Base-by-base conservation (phyloP, 2,888 invertebrate species). In the Drosophila flavopinicola region DNA sequence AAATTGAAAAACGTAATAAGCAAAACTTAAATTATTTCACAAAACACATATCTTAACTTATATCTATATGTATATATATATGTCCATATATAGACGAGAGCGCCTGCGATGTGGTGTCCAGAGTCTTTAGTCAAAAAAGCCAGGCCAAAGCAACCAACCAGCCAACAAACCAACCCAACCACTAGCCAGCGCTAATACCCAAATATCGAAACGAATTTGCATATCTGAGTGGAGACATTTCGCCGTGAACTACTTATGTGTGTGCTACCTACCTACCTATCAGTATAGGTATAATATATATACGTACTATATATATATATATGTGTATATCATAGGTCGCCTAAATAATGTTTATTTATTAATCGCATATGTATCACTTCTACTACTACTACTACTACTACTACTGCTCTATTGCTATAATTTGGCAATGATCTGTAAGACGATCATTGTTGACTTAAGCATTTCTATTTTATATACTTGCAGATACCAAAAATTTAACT, bases 401-500 rank as follows among this genome's bases (percentile, higher is more conserved):
- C 66, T 66, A 64, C 58, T 52, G 33, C 51, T 60, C 13, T 73
- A 60, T 66, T 65, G 85, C 82, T 84, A 33, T 70, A 76, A 78
- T 61, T 82, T 77, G 73, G 67, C 83, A 77, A 77, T 83, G 83
- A 77, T 83, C 85, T 60, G 57, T 45, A 51, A 60, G 45, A 58
- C 54, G 86, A 73, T 82, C 87, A 86, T 87, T 86, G 86, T 86
- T 87, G 87, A 84, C 75, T 85, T 87, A 82, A 87, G 86, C 78
- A 84, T 84, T 85, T 83, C 83, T 85, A 85, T 76, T 77, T 80
- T 88, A 82, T 78, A 77, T 86, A 85, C 74, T 87, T 85, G 82
- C 86, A 87, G 86, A 87, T 86, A 78, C 79, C 85, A 85, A 82
- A 82, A 83, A 85, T 85, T 87, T 88, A 89, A 88, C 89, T 89